Evolutionary conservation across 2,888 invertebrate species (phyloP).

Genomic region (Cabera pusaria): DNA sequence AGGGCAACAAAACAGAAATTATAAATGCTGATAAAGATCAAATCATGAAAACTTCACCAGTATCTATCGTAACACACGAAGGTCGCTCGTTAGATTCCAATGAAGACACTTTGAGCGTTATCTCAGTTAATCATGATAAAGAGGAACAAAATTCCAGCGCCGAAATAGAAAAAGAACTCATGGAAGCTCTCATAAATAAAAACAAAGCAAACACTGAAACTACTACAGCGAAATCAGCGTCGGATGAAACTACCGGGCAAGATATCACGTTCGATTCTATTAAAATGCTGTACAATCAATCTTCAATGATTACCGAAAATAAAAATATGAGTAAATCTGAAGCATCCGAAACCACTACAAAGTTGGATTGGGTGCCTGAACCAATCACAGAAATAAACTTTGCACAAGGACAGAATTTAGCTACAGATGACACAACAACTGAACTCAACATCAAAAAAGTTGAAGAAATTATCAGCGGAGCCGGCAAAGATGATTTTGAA

Average conservation of each 20-base stretch:
- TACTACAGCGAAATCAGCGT: slow-evolving; percentile 34
- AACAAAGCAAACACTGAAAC: slow-evolving; percentile 30
- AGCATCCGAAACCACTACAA: slow-evolving; percentile 42
- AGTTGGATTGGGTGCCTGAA: slow-evolving; percentile 69
- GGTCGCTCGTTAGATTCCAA: slow-evolving; percentile 33
- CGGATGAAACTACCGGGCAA: slow-evolving; percentile 40
- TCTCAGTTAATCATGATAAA: slow-evolving; percentile 45
- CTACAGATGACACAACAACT: too few species aligned
- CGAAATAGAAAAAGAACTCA: slow-evolving; percentile 44
- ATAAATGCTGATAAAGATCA: background rate
- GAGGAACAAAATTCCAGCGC: slow-evolving; percentile 27
- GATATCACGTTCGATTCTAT: slow-evolving; percentile 68
- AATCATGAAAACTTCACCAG: background rate
- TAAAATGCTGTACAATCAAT: slow-evolving; percentile 60
- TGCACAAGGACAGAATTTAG: too few species aligned
- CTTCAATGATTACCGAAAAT: slow-evolving; percentile 63
- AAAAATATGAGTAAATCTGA: slow-evolving; percentile 34
- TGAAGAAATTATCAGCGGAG: slow-evolving; percentile 51
- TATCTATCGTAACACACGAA: slow-evolving; percentile 18
- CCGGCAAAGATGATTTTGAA: slow-evolving; percentile 64
- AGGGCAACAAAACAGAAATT: too few species aligned
- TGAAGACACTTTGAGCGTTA: slow-evolving; percentile 30
- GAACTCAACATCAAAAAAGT: slow-evolving; percentile 48
- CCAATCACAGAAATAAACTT: slow-evolving; percentile 58
- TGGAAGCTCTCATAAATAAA: slow-evolving; percentile 44